A percentile compares a stretch with the other conserved stretches of the same genome.
phyloP scores from a whole-genome alignment of 2,797 vertebrate species.

The Nasua narica region DNA sequence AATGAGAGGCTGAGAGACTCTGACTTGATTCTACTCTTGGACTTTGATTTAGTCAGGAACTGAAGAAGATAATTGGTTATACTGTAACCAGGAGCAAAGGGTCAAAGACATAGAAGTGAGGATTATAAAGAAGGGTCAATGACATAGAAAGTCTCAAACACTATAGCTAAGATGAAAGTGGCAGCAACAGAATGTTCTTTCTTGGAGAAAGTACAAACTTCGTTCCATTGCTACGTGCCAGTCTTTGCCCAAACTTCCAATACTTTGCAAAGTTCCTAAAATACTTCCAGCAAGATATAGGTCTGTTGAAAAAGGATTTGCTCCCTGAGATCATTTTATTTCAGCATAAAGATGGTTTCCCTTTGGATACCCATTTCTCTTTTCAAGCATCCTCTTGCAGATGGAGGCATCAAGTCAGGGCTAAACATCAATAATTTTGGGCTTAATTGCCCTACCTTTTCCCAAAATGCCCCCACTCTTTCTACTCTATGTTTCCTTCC shows the following conservation, averaged over 20 bases:
- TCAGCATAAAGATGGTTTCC: background rate
- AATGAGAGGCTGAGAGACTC: background rate
- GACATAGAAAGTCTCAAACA: slow-evolving; percentile 75
- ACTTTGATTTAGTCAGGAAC: slow-evolving; percentile 70
- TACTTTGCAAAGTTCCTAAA: background rate
- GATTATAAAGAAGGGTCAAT: slow-evolving; percentile 76
- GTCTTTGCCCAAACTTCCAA: background rate
- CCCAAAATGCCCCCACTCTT: background rate
- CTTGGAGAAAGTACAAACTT: slow-evolving; percentile 21
- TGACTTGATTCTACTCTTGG: slow-evolving; percentile 59
- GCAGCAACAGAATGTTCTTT: slow-evolving; percentile 44
- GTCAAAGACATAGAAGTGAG: slow-evolving; percentile 84
- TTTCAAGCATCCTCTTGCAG: background rate
- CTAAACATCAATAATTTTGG: background rate
- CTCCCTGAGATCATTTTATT: background rate
- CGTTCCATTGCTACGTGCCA: background rate
- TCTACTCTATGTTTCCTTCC: background rate
- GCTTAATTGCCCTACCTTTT: background rate
- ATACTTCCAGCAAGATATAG: background rate
- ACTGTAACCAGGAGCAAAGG: slow-evolving; percentile 84
- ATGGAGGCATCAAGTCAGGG: background rate
- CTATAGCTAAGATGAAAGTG: background rate
- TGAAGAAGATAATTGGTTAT: slow-evolving; percentile 75
- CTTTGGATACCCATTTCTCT: background rate
- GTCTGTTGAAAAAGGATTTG: background rate